These are phyloP conservation scores for Parauchenoglanis ngamensis DNA, from an alignment of 2,797 vertebrate genomes.

Conservation along the genomic window DNA sequence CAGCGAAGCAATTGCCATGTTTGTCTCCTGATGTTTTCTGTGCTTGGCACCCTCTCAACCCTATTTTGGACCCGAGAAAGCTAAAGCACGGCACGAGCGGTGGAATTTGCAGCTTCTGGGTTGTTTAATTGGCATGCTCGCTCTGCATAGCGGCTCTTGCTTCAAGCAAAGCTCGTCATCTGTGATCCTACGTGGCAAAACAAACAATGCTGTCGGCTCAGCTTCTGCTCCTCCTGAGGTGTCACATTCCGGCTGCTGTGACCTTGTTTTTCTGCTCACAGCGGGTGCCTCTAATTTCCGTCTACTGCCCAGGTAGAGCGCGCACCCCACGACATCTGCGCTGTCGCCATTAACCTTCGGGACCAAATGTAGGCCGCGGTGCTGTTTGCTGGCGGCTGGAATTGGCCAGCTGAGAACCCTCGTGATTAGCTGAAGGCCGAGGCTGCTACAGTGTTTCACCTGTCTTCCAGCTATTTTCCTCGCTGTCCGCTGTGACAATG, in stretches of 20 bases:
- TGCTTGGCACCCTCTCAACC: conserved; percentile 47
- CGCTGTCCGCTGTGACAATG: conserved; percentile 42
- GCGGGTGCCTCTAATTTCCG: conserved; percentile 60
- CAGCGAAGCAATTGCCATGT: conserved; percentile 20
- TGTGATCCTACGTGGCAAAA: conserved; percentile 66
- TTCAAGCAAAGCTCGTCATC: conserved; percentile 77
- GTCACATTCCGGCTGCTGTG: conserved; percentile 63
- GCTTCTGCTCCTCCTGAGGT: conserved; percentile 55
- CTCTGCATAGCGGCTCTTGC: conserved; percentile 77
- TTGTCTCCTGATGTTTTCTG: conserved; percentile 58
- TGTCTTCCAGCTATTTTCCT: conserved; percentile 51
- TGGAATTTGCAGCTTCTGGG: conserved; percentile 72
- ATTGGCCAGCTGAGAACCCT: conserved; percentile 53
- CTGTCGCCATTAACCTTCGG: conserved; percentile 76
- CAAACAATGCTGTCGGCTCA: conserved; percentile 58
- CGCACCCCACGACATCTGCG: conserved; percentile 57
- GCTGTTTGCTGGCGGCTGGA: conserved; percentile 52
- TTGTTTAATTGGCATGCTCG: conserved; percentile 75
- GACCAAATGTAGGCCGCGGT: conserved; percentile 72
- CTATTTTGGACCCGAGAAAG: conserved; percentile 66
- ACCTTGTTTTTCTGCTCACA: conserved; percentile 76
- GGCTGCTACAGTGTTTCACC: conserved; percentile 45
- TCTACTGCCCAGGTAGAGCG: conserved; percentile 68
- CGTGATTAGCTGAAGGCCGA: conserved; percentile 49
- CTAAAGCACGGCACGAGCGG: conserved; percentile 70